Conservation (phyloP, 2,113 vertebrate species). For the Sus scrofa region DNA sequence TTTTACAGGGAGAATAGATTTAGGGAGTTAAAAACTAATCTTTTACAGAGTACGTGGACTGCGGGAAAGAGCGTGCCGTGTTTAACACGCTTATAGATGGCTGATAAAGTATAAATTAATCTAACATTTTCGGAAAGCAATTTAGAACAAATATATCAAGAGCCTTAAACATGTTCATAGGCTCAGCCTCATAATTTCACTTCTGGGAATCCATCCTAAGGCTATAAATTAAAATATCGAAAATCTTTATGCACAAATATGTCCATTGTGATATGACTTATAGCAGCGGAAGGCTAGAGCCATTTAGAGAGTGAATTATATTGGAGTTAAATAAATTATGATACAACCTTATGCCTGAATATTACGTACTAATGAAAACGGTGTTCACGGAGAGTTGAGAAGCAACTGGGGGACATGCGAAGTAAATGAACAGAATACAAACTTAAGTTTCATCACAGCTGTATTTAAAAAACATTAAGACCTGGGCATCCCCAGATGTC, state of each 20-base stretch:
- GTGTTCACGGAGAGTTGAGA: not conserved
- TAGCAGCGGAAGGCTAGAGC: conserved; percentile 26
- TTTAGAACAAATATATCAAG: conserved; percentile 66
- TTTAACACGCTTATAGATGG: conserved; percentile 66
- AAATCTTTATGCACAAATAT: conserved; percentile 56
- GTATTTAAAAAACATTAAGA: not conserved
- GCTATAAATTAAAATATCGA: conserved; percentile 65
- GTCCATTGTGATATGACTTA: not conserved
- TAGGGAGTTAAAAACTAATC: conserved; percentile 59
- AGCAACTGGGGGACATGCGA: not conserved
- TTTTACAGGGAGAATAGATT: conserved; percentile 12
- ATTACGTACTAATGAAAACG: not conserved
- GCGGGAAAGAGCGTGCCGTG: conserved; percentile 12
- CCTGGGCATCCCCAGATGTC: not conserved
- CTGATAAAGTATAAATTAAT: conserved; percentile 74
- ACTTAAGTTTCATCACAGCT: not conserved
- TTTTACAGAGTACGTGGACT: conserved; percentile 60
- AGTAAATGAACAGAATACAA: not conserved
- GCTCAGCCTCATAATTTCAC: conserved; percentile 59
- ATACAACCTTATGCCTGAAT: not conserved
- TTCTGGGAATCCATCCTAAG: conserved; percentile 73
- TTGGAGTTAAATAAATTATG: not conserved
- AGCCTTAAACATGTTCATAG: conserved; percentile 49
- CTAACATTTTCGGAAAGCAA: conserved; percentile 69
- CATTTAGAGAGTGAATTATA: not conserved